Percentiles rank a stretch among this genome's conserved stretches.
These are phyloP conservation scores for Selenia dentaria DNA, from an alignment of 2,888 invertebrate genomes.

Conservation along the genomic window DNA sequence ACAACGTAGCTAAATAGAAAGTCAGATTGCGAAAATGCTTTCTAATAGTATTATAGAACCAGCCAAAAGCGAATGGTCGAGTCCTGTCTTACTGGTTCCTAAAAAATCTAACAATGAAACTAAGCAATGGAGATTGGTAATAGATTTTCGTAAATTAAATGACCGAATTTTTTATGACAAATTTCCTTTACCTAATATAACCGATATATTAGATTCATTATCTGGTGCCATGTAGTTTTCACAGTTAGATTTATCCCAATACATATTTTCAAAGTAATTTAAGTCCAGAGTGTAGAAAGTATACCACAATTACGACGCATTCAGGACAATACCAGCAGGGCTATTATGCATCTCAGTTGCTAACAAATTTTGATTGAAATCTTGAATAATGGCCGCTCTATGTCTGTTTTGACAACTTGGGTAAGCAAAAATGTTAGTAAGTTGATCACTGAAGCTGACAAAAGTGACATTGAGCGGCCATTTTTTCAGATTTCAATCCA, in stretches of 20 bases:
- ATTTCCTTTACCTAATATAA: slow-evolving; percentile 28
- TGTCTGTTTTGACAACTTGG: no score
- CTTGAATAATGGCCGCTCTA: no score
- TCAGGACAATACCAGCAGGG: no score
- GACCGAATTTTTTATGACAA: slow-evolving; percentile 24
- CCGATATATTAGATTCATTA: slow-evolving; percentile 30
- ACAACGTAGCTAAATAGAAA: slow-evolving; percentile 24
- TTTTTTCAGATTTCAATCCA: no score
- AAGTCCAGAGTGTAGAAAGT: slow-evolving; percentile 17
- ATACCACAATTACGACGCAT: slow-evolving; percentile 25
- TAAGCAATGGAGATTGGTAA: slow-evolving; percentile 32
- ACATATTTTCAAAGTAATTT: slow-evolving; percentile 21
- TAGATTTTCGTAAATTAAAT: slow-evolving; percentile 29
- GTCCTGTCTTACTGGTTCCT: slow-evolving; percentile 34
- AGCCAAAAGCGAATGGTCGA: slow-evolving; percentile 25
- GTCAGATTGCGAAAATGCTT: slow-evolving; percentile 26
- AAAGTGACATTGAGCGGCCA: no score
- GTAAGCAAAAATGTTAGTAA: no score
- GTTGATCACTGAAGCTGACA: no score
- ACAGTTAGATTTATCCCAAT: slow-evolving; percentile 26
- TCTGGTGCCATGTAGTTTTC: slow-evolving; percentile 23
- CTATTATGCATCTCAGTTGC: no score
- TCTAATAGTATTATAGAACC: slow-evolving; percentile 26
- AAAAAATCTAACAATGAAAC: slow-evolving; percentile 24
- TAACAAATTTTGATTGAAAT: no score